Percentiles rank a stretch among this genome's conserved stretches.
Conservation (phyloP, 2,797 vertebrate species). For the Knipowitschia caucasica region DNA sequence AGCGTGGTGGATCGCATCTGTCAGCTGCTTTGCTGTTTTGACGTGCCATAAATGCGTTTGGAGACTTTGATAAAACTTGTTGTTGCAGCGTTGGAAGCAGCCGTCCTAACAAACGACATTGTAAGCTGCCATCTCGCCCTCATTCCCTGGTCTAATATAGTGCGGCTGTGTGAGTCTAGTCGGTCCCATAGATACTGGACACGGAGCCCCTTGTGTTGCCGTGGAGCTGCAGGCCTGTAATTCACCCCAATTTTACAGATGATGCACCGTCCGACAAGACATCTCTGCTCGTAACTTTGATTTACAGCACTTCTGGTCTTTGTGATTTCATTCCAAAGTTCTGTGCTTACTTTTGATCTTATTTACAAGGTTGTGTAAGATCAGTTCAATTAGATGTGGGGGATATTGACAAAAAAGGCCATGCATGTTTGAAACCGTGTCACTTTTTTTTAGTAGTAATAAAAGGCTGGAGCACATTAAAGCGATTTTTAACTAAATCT, state of each 20-base stretch:
- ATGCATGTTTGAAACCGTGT: no score
- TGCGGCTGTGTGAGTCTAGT: not conserved
- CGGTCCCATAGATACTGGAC: conserved; percentile 2
- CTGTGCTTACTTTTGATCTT: not conserved
- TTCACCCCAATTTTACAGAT: not conserved
- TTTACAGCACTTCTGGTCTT: not conserved
- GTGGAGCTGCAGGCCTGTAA: conserved; percentile 1
- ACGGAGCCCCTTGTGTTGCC: not conserved
- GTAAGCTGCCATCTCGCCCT: conserved; percentile 3
- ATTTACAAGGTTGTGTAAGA: not conserved
- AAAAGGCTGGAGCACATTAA: no score
- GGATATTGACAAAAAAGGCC: not conserved
- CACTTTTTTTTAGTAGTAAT: no score
- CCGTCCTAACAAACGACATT: conserved; percentile 1
- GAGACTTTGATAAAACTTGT: conserved; percentile 13
- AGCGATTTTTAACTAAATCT: no score
- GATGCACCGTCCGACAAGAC: not conserved
- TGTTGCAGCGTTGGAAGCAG: conserved; percentile 1
- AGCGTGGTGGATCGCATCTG: conserved; percentile 3
- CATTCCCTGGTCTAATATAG: not conserved
- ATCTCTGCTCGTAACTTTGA: not conserved
- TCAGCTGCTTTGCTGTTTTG: conserved; percentile 10
- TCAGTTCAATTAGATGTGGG: not conserved
- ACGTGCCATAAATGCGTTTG: conserved; percentile 8
- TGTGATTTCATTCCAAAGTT: conserved; percentile 1